Evolutionary conservation across 2,113 vertebrate genomes (phyloP).

Genomic region (Trichomycterus rosablanca): DNA sequence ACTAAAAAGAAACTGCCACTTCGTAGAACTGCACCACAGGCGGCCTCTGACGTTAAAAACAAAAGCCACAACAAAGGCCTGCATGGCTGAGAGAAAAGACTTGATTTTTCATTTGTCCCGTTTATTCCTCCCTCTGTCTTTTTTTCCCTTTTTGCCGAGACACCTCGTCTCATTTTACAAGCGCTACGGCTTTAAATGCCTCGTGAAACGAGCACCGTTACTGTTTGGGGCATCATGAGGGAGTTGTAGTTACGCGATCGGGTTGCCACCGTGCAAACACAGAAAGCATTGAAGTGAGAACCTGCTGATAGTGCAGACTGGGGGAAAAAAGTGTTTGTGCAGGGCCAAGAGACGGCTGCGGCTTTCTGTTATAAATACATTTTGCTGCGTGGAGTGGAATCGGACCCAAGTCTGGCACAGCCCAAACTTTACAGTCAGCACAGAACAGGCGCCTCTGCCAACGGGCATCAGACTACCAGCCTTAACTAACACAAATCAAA

Average conservation of each 20-base stretch:
- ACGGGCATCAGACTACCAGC: background rate
- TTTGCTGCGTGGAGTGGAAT: slow-evolving; percentile 69
- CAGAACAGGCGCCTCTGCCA: slow-evolving; percentile 25
- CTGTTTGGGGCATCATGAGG: slow-evolving; percentile 39
- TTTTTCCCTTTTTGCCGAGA: background rate
- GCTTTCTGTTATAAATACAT: slow-evolving; percentile 72
- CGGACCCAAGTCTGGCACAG: slow-evolving; percentile 57
- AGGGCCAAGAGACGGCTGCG: slow-evolving; percentile 23
- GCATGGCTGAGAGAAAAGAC: slow-evolving; percentile 1
- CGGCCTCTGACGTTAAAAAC: slow-evolving; percentile 18
- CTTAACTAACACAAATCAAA: background rate
- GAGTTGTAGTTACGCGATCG: slow-evolving; percentile 30
- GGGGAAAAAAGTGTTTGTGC: slow-evolving; percentile 19
- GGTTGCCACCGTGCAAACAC: slow-evolving; percentile 51
- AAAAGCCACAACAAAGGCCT: slow-evolving; percentile 24
- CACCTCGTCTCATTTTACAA: slow-evolving; percentile 33
- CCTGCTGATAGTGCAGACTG: slow-evolving; percentile 59
- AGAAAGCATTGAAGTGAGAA: slow-evolving; percentile 53
- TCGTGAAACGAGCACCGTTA: slow-evolving; percentile 36
- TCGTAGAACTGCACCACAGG: slow-evolving; percentile 26
- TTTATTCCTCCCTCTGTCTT: too few relatives aligned
- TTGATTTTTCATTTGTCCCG: background rate
- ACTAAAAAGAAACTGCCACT: background rate
- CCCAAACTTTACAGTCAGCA: slow-evolving; percentile 43
- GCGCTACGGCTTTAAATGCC: too few relatives aligned